Percentiles rank a stretch among this genome's conserved stretches.
These are phyloP conservation scores for Brachymystax lenok DNA, from an alignment of 2,797 vertebrate species.

Conservation along the genomic window DNA sequence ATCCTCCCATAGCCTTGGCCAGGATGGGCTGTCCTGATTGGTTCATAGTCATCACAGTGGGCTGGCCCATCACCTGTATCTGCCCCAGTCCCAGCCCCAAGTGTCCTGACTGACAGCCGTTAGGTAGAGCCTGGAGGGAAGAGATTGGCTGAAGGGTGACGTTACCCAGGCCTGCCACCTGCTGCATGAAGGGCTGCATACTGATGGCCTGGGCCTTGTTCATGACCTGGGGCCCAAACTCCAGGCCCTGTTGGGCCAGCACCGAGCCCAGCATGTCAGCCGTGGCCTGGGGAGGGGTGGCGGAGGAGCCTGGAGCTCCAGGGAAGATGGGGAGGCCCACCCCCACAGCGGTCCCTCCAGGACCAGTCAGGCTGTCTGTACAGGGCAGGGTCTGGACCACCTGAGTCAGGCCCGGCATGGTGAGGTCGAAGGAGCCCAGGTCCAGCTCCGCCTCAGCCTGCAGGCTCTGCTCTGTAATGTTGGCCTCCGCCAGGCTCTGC, in stretches of 20 bases:
- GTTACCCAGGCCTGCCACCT: conserved; percentile 85
- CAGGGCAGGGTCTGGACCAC: conserved; percentile 85
- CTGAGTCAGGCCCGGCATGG: conserved; percentile 86
- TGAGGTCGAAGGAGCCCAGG: conserved; percentile 86
- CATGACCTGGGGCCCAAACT: conserved; percentile 86
- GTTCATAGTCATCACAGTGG: conserved; percentile 96
- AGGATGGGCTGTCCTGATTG: conserved; percentile 87
- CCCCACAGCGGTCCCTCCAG: conserved; percentile 63
- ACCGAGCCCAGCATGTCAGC: conserved; percentile 88
- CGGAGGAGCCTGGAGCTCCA: conserved; percentile 61
- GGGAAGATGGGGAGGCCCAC: conserved; percentile 84
- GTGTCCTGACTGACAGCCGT: conserved; percentile 87
- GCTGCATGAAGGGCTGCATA: conserved; percentile 93
- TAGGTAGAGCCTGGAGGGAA: conserved; percentile 88
- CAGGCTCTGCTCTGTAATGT: conserved; percentile 95
- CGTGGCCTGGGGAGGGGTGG: conserved; percentile 67
- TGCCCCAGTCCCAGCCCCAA: conserved; percentile 92
- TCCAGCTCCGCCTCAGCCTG: conserved; percentile 93
- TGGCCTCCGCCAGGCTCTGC: conserved; percentile 95
- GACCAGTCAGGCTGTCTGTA: conserved; percentile 63
- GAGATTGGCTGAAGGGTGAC: conserved; percentile 94
- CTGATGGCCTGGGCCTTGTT: conserved; percentile 94
- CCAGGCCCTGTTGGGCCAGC: conserved; percentile 79
- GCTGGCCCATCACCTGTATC: conserved; percentile 94
- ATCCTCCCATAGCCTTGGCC: conserved; percentile 88